phyloP scores from a whole-genome alignment of 1,140 invertebrate species.

The Drosophila kurseongensis region DNA sequence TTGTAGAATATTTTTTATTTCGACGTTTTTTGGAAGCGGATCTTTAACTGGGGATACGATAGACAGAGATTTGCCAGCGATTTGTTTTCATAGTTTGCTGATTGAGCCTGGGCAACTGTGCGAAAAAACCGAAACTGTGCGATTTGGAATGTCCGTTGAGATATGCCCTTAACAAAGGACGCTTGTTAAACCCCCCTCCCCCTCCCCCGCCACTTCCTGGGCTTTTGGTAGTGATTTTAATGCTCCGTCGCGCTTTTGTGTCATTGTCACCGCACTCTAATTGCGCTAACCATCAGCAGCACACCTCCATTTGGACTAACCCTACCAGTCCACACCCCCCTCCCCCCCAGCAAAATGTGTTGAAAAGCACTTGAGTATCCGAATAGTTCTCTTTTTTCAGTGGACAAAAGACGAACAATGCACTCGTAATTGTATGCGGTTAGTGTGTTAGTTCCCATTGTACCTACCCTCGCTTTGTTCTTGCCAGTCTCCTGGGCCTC shows the following conservation, averaged over 20 bases:
- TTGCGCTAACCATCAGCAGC: slow-evolving; percentile 70
- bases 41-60: slow-evolving; percentile 7
- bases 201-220: slow-evolving; percentile 48
- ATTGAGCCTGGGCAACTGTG: slow-evolving; percentile 17
- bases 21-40: slow-evolving; percentile 3
- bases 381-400: slow-evolving; percentile 55
- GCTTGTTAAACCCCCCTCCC: slow-evolving; percentile 52
- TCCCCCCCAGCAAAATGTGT: slow-evolving; percentile 29
- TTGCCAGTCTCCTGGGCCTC: slow-evolving; percentile 9
- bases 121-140: slow-evolving; percentile 13
- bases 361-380: slow-evolving; percentile 71
- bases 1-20: slow-evolving; percentile 10
- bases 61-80: slow-evolving; percentile 28
- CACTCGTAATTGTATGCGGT: slow-evolving; percentile 78
- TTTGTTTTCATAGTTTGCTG: slow-evolving; percentile 33
- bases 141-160: slow-evolving; percentile 12
- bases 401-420: slow-evolving; percentile 76
- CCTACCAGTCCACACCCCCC: neutral
- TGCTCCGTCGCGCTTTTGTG: slow-evolving; percentile 75
- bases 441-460: slow-evolving; percentile 54
- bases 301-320: slow-evolving; percentile 16
- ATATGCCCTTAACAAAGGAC: slow-evolving; percentile 53
- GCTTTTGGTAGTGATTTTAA: slow-evolving; percentile 35
- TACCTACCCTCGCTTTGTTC: slow-evolving; percentile 21
- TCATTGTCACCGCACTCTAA: slow-evolving; percentile 80